Evolutionary conservation across 2,888 invertebrate species (phyloP).

Genomic region (Clusia tigrina): DNA sequence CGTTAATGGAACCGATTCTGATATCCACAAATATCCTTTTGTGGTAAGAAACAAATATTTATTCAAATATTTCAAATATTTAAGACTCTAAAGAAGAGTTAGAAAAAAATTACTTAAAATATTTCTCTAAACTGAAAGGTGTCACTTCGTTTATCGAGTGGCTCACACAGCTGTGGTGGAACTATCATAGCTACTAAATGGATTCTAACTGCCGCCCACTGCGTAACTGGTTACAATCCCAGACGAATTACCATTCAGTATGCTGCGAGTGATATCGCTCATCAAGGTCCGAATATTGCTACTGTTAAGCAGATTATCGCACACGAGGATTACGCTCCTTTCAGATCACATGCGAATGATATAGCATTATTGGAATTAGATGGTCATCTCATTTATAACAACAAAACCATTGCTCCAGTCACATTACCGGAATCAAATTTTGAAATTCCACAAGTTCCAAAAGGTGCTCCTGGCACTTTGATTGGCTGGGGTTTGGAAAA

Average conservation of each 20-base stretch:
- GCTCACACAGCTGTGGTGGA: slow-evolving; percentile 53
- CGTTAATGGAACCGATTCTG: slow-evolving; percentile 56
- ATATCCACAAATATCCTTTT: slow-evolving; percentile 51
- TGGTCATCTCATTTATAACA: slow-evolving; percentile 47
- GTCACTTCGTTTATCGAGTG: slow-evolving; percentile 46
- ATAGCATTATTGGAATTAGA: slow-evolving; percentile 61
- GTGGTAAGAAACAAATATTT: slow-evolving; percentile 41
- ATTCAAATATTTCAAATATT: background rate
- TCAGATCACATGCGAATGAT: slow-evolving; percentile 58
- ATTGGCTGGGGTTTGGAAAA: slow-evolving; percentile 59
- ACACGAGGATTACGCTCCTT: slow-evolving; percentile 54
- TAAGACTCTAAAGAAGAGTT: background rate
- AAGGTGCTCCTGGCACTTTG: slow-evolving; percentile 45
- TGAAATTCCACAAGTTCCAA: slow-evolving; percentile 44
- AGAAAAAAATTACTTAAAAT: background rate
- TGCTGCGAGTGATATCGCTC: slow-evolving; percentile 43
- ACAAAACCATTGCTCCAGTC: slow-evolving; percentile 48
- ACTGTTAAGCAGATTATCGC: slow-evolving; percentile 49
- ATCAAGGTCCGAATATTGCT: slow-evolving; percentile 46
- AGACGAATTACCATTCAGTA: slow-evolving; percentile 46
- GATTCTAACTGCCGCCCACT: slow-evolving; percentile 57
- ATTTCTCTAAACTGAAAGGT: slow-evolving; percentile 29
- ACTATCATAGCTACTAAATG: slow-evolving; percentile 48
- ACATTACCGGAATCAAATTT: slow-evolving; percentile 45
- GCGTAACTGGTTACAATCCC: slow-evolving; percentile 36